Evolutionary conservation across 2,888 invertebrate species (phyloP), one percentile per base, ranked within the genome.

Genomic region (Branchipolynoe longqiensis): DNA sequence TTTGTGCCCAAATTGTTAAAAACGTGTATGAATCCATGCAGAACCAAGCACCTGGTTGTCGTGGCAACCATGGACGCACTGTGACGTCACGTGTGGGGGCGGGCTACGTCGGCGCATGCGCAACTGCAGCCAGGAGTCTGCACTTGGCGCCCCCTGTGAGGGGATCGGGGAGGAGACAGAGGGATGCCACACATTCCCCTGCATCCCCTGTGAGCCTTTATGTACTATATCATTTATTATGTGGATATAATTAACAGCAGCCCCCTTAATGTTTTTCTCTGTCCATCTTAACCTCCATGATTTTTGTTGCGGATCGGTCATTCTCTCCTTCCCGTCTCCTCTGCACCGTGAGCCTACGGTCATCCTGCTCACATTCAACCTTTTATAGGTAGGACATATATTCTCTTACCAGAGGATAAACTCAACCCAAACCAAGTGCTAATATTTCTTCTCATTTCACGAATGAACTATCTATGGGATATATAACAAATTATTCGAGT

Each of bases 41-140:
- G 92, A 91, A 82, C 90, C 91, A 0, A 92, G 92, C 4, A 87
- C 90, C n/a, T 92, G 92, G 92, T 83, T 87, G 28, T 87, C 87
- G 8, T 92, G 92, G 92, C 83, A 86, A 12, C 31, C 83, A 1
- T 92, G 92, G 92, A 87, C 89, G 0, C 56, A 85, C 22, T 92
- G 92, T 85, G 88, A 89, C 0, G 88, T 85, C 18, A 91, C 92
- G 0, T 92, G 92, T 88, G 90, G 88, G 0, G 91, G 91, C 14
- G 92, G 92, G 0, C 85, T 73, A 2, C 89, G 90, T 28, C 82
- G 87, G n/a, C 86, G 92, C 33, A 87, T 87, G 28, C 89, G 92
- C 58, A 89, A 88, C 14, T 92, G 92, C 85, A 89, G 92, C 87
- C 87, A 87, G 89, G 85, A 86, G 18, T 90, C 91, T 6, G 86